Evolutionary conservation across 2,797 vertebrate species (phyloP).

Genomic region (Crenuchus spilurus): DNA sequence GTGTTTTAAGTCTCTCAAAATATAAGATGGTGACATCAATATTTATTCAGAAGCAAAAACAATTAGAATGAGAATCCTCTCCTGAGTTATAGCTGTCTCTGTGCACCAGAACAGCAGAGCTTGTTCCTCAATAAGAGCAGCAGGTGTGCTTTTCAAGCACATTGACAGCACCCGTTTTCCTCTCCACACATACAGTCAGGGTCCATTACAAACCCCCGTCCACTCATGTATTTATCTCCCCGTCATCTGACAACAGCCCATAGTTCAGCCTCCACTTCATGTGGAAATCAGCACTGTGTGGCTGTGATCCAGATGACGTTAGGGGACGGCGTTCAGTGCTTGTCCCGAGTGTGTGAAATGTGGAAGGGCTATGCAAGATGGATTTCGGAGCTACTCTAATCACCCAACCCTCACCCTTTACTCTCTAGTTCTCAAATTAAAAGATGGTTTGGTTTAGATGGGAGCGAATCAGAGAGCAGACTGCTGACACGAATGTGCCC

Average conservation of each 20-base stretch:
- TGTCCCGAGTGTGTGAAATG: conserved; percentile 56
- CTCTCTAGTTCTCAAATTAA: conserved; percentile 52
- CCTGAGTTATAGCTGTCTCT: background rate
- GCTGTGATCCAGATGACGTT: background rate
- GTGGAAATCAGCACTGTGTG: conserved; percentile 1
- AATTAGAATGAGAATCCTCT: too few species aligned
- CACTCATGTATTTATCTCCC: conserved; percentile 15
- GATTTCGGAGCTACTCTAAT: conserved; percentile 45
- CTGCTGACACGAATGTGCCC: conserved; percentile 70
- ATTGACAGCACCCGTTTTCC: conserved; percentile 12
- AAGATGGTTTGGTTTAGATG: conserved; percentile 45
- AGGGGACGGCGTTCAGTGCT: background rate
- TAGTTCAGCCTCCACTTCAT: background rate
- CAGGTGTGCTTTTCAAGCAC: conserved; percentile 45
- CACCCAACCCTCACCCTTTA: conserved; percentile 21
- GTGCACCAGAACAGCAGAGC: conserved; percentile 24
- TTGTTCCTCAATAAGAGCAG: conserved; percentile 30
- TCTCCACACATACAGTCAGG: background rate
- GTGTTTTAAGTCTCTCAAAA: too few species aligned
- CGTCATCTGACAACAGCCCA: background rate
- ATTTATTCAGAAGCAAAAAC: too few species aligned
- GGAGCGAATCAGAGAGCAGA: conserved; percentile 57
- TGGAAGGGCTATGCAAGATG: conserved; percentile 55
- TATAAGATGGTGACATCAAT: too few species aligned
- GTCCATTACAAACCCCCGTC: conserved; percentile 10